Evolutionary conservation across 92 coral and sea anemone species (phyloP), one percentile per base, ranked within the genome.

Genomic region (Epizoanthus rinbou): DNA sequence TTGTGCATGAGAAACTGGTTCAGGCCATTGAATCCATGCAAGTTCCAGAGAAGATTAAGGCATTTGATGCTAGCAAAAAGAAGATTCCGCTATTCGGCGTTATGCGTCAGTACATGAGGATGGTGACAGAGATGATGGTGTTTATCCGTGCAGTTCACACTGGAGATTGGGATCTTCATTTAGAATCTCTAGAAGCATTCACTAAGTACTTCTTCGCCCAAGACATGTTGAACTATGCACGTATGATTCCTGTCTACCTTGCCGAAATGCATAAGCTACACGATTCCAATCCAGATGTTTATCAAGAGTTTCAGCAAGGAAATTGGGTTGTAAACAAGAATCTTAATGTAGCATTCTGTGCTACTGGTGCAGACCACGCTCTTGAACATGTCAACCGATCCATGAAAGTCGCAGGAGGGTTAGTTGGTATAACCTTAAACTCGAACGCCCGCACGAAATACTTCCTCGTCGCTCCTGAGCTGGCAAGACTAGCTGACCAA

Each of bases 231-330:
- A 89, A 86, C 83, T 89, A 86, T 86, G 89, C 92, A 52, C 84
- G 87, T 39, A 89, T 89, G 92, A 89, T 85, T 22, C 92, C 92
- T 15, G 33, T 89, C n/a, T 74, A 89, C 47, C 67, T 89, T 28
- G 92, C 92, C 21, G 92, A 89, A 54, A 81, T 89, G 92, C 66
- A 85, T 41, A 39, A 59, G 25, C 69, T 89, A 35, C 70, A 62
- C 37, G 78, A 79, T 37, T 62, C 89, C 35, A 79, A 89, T 83
- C 89, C 92, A 57, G 92, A 85, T 57, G 67, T 89, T 68, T 80
- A 84, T 72, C 74, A 28, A 1, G 91, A 88, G 82, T 84, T 88
- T 64, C 80, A 76, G 53, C 74, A 70, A 19, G 88, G 85, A 76
- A 88, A 84, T 56, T 84, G 88, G 85, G 88, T 84, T 10, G 89